Evolutionary conservation across 1,140 invertebrate genomes (phyloP).

Genomic region (Idris sp.): DNA sequence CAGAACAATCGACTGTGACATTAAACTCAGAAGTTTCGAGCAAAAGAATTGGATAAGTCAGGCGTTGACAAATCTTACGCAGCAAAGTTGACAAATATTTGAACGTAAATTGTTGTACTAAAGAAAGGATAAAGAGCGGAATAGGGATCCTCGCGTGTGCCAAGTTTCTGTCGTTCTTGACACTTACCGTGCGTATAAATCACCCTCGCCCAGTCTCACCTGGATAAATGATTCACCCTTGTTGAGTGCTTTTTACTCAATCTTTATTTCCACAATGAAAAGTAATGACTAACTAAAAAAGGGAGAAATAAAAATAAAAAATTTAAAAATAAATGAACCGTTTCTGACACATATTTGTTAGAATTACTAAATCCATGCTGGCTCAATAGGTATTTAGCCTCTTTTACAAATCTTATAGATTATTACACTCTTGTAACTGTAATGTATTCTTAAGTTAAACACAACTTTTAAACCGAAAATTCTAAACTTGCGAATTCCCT

Average conservation of each 20-base stretch:
- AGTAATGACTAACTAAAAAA: slow-evolving; percentile 46
- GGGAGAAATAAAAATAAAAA: too few relatives aligned
- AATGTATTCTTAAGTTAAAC: too few relatives aligned
- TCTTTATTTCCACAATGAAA: slow-evolving; percentile 51
- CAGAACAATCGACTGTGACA: slow-evolving; percentile 8
- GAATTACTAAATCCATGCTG: too few relatives aligned
- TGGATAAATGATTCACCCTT: slow-evolving; percentile 60
- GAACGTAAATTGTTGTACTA: slow-evolving; percentile 36
- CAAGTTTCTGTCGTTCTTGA: slow-evolving; percentile 60
- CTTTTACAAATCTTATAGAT: too few relatives aligned
- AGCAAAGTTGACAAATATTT: slow-evolving; percentile 46
- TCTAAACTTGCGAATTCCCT: too few relatives aligned
- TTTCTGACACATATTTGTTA: too few relatives aligned
- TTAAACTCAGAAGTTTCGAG: slow-evolving; percentile 29
- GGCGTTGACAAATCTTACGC: slow-evolving; percentile 39
- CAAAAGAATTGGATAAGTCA: slow-evolving; percentile 22
- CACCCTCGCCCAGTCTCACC: slow-evolving; percentile 40
- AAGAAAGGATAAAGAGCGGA: slow-evolving; percentile 37
- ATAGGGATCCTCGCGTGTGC: slow-evolving; percentile 38
- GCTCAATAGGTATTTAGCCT: too few relatives aligned
- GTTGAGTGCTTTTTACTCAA: slow-evolving; percentile 53
- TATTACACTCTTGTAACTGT: too few relatives aligned
- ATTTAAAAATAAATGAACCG: too few relatives aligned
- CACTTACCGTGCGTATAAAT: slow-evolving; percentile 59
- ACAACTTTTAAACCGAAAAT: too few relatives aligned